Evolutionary conservation across 1,140 invertebrate genomes (phyloP).

Genomic region (Camponotus vicinus): DNA sequence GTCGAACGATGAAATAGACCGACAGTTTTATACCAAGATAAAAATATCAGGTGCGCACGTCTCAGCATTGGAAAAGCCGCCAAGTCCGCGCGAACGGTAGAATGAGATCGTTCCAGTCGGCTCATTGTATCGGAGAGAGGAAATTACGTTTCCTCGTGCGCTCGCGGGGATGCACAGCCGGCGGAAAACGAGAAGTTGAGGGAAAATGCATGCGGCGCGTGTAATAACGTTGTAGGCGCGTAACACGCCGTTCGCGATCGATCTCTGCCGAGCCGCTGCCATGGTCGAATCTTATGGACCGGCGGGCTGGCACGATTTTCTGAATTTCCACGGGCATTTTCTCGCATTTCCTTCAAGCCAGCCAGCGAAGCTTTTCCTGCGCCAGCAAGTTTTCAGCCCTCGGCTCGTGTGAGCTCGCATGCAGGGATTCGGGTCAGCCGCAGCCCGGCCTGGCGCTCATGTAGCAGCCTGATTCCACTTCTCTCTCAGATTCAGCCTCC

Average conservation of each 20-base stretch:
- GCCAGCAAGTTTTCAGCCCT: slow-evolving; percentile 84
- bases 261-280: slow-evolving; percentile 10
- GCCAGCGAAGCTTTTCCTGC: slow-evolving; percentile 81
- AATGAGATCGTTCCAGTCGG: slow-evolving; percentile 29
- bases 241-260: slow-evolving; percentile 41
- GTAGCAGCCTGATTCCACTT: slow-evolving; percentile 30
- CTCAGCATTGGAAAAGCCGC: slow-evolving; percentile 14
- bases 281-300: slow-evolving; percentile 5
- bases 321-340: slow-evolving; percentile 80
- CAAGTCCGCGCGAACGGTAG: slow-evolving; percentile 9
- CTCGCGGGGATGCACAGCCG: slow-evolving; percentile 36
- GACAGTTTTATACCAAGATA: slow-evolving; percentile 26
- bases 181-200: slow-evolving; percentile 48
- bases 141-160: slow-evolving; percentile 55
- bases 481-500: background rate
- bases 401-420: slow-evolving; percentile 65
- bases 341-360: slow-evolving; percentile 80
- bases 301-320: slow-evolving; percentile 63
- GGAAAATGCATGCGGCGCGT: slow-evolving; percentile 52
- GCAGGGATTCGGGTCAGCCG: slow-evolving; percentile 79
- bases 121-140: slow-evolving; percentile 50
- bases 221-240: slow-evolving; percentile 56
- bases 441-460: slow-evolving; percentile 58
- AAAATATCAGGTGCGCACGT: slow-evolving; percentile 35
- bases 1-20: background rate